These are phyloP conservation scores for Seriola rivoliana DNA, from an alignment of 2,113 vertebrate species.

Conservation along the genomic window DNA sequence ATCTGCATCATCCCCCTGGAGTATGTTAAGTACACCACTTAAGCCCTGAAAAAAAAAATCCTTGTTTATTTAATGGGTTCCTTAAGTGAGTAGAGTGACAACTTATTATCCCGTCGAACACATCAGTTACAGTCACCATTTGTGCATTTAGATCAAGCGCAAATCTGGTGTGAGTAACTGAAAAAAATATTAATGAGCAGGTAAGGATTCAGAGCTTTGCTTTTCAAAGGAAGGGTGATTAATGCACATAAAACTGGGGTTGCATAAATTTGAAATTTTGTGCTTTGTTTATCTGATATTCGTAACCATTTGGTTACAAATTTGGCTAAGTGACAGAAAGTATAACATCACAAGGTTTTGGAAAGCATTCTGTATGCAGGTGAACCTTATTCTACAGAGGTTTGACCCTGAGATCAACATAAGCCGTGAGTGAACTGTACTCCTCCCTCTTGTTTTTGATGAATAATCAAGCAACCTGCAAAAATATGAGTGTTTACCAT, in stretches of 20 bases:
- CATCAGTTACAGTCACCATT: constrained; percentile 16
- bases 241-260: background rate
- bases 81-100: constrained; percentile 37
- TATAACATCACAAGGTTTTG: constrained; percentile 16
- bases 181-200: background rate
- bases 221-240: background rate
- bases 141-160: constrained; percentile 16
- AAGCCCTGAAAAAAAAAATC: constrained; percentile 22
- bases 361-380: constrained; percentile 18
- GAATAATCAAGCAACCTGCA: constrained; percentile 49
- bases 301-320: constrained; percentile 5
- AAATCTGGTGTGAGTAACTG: constrained; percentile 5
- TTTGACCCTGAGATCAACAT: constrained; percentile 51
- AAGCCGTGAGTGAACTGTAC: constrained; percentile 35
- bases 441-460: constrained; percentile 16
- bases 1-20: constrained; percentile 47
- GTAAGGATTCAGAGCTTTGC: background rate
- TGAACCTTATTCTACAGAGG: constrained; percentile 29
- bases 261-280: background rate
- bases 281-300: constrained; percentile 26
- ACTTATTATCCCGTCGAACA: constrained; percentile 45
- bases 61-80: constrained; percentile 61
- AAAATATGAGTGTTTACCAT: constrained; percentile 22
- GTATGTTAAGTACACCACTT: constrained; percentile 57
- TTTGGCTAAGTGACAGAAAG: background rate